Percentiles rank a stretch among this genome's conserved stretches.
These are phyloP conservation scores for Pollachius pollachius DNA, from an alignment of 2,113 vertebrate species.

Conservation along the genomic window DNA sequence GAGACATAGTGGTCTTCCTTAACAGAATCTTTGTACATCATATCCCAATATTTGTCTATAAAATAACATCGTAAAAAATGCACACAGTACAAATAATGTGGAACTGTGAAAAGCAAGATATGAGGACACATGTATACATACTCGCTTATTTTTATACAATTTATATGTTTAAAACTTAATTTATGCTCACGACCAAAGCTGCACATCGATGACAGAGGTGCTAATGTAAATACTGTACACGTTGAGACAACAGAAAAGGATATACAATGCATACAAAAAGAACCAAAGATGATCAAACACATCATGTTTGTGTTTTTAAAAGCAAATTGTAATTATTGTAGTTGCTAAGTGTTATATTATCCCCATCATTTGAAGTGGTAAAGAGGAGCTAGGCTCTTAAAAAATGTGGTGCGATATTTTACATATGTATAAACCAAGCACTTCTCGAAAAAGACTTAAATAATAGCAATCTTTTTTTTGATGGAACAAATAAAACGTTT, in stretches of 20 bases:
- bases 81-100: conserved; percentile 98
- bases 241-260: conserved; percentile 87
- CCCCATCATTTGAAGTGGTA: conserved; percentile 16
- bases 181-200: conserved; percentile 68
- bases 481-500: conserved; percentile 71
- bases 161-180: conserved; percentile 70
- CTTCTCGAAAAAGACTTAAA: conserved; percentile 75
- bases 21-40: conserved; percentile 63
- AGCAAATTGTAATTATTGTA: conserved; percentile 26
- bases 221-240: conserved; percentile 87
- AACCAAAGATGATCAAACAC: conserved; percentile 33
- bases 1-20: conserved; percentile 85
- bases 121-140: conserved; percentile 88
- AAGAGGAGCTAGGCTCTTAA: conserved; percentile 29
- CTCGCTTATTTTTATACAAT: conserved; percentile 90
- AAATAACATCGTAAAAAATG: conserved; percentile 99
- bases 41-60: conserved; percentile 80
- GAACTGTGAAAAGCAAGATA: conserved; percentile 93
- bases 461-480: conserved; percentile 70
- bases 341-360: conserved; percentile 14
- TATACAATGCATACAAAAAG: conserved; percentile 76
- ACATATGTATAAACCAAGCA: conserved; percentile 49
- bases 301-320: conserved; percentile 43
- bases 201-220: conserved; percentile 82
- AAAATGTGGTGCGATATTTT: conserved; percentile 34